phyloP scores from a whole-genome alignment of 1,140 invertebrate species.

The Drosophila pallidifrons region DNA sequence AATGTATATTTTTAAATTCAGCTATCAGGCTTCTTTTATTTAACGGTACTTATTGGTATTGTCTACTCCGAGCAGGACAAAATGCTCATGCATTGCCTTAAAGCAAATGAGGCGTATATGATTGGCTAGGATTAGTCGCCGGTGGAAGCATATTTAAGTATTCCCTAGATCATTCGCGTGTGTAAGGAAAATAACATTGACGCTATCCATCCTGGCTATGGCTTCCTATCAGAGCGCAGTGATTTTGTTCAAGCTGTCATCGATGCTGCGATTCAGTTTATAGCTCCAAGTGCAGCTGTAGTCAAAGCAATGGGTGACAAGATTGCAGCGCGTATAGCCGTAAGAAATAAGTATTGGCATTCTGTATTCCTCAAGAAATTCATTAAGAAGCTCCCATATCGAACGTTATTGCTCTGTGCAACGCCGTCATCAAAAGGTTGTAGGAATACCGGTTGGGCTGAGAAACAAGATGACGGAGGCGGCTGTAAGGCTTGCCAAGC shows the following conservation, averaged over 20 bases:
- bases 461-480: conserved; percentile 95
- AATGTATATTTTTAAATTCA: no score
- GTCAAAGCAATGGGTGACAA: conserved; percentile 96
- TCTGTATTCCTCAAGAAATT: conserved; percentile 93
- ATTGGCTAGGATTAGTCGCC: no score
- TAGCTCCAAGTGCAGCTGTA: conserved; percentile 97
- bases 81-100: no score
- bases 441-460: conserved; percentile 92
- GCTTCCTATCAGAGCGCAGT: conserved; percentile 97
- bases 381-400: conserved; percentile 99
- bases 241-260: conserved; percentile 98
- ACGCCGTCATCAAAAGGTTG: conserved; percentile 98
- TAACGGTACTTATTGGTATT: no score
- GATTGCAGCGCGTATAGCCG: conserved; percentile 93
- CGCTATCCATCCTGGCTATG: conserved; percentile 99
- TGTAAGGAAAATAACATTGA: conserved; percentile 85
- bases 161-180: no score
- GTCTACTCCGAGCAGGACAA: no score
- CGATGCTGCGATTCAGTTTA: conserved; percentile 97
- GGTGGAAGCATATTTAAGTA: no score
- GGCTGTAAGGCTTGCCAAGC: conserved; percentile 94
- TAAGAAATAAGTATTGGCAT: conserved; percentile 95
- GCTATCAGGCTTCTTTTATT: no score
- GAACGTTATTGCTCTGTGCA: conserved; percentile 99
- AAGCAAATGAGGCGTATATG: no score